These are phyloP conservation scores for Florisuga fusca DNA, from an alignment of 2,797 vertebrate species.

Conservation along the genomic window DNA sequence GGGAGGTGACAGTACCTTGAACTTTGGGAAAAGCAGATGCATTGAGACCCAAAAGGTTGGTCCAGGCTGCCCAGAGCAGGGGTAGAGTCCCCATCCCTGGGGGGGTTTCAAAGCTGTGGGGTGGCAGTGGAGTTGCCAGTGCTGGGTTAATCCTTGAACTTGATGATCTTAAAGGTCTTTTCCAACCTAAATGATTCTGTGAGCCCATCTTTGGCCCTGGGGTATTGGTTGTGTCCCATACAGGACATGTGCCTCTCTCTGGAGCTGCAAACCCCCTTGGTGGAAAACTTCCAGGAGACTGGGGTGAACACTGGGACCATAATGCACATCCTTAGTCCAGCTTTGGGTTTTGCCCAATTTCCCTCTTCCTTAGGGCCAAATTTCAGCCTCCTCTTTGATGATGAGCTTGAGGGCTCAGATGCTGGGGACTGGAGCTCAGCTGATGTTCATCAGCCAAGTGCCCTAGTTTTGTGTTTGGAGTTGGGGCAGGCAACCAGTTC, in stretches of 20 bases:
- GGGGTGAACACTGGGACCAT: not conserved
- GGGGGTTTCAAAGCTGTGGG: too few species aligned
- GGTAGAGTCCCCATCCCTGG: too few species aligned
- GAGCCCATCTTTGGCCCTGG: not conserved
- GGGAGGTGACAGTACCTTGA: not conserved
- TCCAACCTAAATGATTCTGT: too few species aligned
- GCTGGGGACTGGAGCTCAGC: too few species aligned
- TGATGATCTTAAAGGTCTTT: too few species aligned
- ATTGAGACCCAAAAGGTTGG: not conserved
- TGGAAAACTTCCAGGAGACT: not conserved
- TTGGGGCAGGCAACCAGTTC: not conserved
- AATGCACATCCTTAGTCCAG: rapidly evolving
- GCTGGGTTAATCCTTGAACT: too few species aligned
- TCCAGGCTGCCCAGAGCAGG: too few species aligned
- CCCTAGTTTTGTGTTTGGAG: not conserved
- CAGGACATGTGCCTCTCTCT: rapidly evolving
- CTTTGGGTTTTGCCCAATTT: not conserved
- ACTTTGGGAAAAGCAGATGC: rapidly evolving
- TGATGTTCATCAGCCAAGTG: rapidly evolving
- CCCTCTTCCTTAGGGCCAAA: not conserved
- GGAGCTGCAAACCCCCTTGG: not conserved
- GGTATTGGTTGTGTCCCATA: not conserved
- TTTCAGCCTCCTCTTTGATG: rapidly evolving
- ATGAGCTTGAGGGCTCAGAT: rapidly evolving
- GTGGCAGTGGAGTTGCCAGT: too few species aligned